These are phyloP conservation scores for Lucilia sericata DNA, from an alignment of 1,140 invertebrate genomes.

Conservation along the genomic window DNA sequence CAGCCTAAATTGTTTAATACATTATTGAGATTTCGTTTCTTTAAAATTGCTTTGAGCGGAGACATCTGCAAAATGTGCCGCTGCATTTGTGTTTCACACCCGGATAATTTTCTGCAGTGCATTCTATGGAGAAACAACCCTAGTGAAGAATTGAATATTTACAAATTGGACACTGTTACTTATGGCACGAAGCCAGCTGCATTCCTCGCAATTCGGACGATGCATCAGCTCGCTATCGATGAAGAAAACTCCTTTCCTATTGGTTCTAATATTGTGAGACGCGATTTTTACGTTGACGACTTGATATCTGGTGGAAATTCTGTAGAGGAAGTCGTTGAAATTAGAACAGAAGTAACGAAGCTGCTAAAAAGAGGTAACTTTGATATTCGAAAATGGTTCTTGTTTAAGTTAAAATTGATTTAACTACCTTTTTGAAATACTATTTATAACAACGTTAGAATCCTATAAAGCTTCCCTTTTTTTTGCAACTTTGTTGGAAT, in stretches of 20 bases:
- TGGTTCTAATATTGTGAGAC: too few relatives aligned
- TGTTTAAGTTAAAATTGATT: too few relatives aligned
- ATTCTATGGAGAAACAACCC: slow-evolving; percentile 41
- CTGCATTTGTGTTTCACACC: slow-evolving; percentile 37
- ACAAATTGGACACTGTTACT: slow-evolving; percentile 57
- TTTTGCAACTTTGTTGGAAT: too few relatives aligned
- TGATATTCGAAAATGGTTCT: slow-evolving; percentile 66
- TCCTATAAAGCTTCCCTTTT: too few relatives aligned
- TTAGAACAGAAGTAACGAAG: neutral
- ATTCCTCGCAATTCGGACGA: too few relatives aligned
- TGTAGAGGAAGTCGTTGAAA: slow-evolving; percentile 45
- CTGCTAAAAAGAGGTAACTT: slow-evolving; percentile 55
- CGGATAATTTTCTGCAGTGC: slow-evolving; percentile 45
- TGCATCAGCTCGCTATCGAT: too few relatives aligned
- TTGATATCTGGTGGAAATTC: slow-evolving; percentile 14
- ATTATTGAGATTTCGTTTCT: slow-evolving; percentile 64
- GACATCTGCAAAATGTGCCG: slow-evolving; percentile 52
- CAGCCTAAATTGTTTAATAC: slow-evolving; percentile 55
- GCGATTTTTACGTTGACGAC: too few relatives aligned
- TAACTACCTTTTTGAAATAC: too few relatives aligned
- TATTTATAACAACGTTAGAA: too few relatives aligned
- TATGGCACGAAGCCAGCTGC: slow-evolving; percentile 51
- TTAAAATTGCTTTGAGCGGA: slow-evolving; percentile 34
- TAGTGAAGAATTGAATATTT: slow-evolving; percentile 8
- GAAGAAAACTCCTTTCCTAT: too few relatives aligned